Evolutionary conservation across 1,140 invertebrate species (phyloP).

Genomic region (Anastatus disparis): DNA sequence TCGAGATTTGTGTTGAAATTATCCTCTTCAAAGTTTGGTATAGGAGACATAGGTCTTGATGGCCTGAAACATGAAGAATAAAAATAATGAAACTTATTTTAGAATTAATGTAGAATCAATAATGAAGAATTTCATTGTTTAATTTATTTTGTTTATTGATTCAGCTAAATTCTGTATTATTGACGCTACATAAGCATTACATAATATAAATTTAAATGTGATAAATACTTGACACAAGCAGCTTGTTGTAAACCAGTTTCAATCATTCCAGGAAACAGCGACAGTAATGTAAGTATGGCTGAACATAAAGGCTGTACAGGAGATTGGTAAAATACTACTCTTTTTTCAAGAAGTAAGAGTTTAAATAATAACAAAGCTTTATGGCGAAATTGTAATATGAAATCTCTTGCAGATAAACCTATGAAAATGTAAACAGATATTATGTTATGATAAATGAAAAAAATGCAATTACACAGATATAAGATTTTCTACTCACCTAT

Average conservation of each 20-base stretch:
- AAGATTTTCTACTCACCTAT: no score
- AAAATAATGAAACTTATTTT: no score
- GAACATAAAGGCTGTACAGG: slow-evolving; percentile 91
- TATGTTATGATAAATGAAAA: slow-evolving; percentile 7
- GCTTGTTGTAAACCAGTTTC: slow-evolving; percentile 88
- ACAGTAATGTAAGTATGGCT: slow-evolving; percentile 87
- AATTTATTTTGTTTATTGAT: no score
- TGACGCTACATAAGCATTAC: no score
- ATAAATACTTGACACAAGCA: slow-evolving; percentile 84
- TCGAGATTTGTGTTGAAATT: slow-evolving; percentile 57
- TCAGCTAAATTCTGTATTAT: no score
- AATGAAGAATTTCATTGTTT: no score
- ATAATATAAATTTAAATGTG: no score
- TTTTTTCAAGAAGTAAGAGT: slow-evolving; percentile 88
- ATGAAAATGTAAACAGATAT: slow-evolving; percentile 3
- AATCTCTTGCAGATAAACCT: slow-evolving; percentile 83
- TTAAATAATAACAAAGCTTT: slow-evolving; percentile 95
- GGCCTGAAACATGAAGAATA: slow-evolving; percentile 69
- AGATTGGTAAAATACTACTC: slow-evolving; percentile 92
- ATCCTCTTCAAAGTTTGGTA: slow-evolving; percentile 73
- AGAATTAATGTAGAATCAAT: no score
- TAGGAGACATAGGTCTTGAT: slow-evolving; percentile 83
- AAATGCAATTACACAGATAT: no score
- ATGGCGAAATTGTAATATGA: slow-evolving; percentile 89
- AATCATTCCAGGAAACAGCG: slow-evolving; percentile 89